Evolutionary conservation across 1,140 invertebrate genomes (phyloP), one percentile per base, ranked within the genome.

Genomic region (Sitobion miscanthi): DNA sequence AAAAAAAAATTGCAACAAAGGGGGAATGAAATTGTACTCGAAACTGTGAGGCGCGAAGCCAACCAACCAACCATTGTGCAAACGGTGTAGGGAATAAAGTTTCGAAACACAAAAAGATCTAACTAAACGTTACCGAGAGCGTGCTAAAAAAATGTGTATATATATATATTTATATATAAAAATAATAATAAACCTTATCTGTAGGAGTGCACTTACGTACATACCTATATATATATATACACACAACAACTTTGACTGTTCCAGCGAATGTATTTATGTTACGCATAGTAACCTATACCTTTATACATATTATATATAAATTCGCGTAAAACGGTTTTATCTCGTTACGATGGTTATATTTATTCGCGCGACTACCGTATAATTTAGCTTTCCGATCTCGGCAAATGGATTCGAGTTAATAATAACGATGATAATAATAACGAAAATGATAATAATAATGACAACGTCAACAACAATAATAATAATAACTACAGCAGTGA

Each of bases 51-150:
- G 45, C 47, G 86, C 14, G 5, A 87, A 49, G 30, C 86, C 47
- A 77, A 77, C 62, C 14, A 35, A 6, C 47, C 20, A 21, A 49
- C 11, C 1, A 47, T n/a, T 54, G 87, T 88, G 17, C n/a, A 54
- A 88, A 54, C 45, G 20, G 2, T 42, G 47, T 87, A 20, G 17
- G 20, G 21, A 88, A 52, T 54, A 88, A 52, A 88, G 49, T 88
- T 54, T 88, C n/a, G 7, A 38, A 54, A 88, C n/a, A 88, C 47
- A 88, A 88, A 88, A 47, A 86, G 42, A 86, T 86, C 23, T 45
- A 30, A 49, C 42, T 85, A 45, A 49, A 42, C 30, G 86, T 52
- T 88, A 88, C 86, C 30, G 9, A 5, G 20, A 52, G 2, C 45
- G 30, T n/a, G 30, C 14, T 21, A 87, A 87, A 87, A 87, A 85